Conservation (phyloP, 2,797 vertebrate species). For the Acanthurus leucopareius region DNA sequence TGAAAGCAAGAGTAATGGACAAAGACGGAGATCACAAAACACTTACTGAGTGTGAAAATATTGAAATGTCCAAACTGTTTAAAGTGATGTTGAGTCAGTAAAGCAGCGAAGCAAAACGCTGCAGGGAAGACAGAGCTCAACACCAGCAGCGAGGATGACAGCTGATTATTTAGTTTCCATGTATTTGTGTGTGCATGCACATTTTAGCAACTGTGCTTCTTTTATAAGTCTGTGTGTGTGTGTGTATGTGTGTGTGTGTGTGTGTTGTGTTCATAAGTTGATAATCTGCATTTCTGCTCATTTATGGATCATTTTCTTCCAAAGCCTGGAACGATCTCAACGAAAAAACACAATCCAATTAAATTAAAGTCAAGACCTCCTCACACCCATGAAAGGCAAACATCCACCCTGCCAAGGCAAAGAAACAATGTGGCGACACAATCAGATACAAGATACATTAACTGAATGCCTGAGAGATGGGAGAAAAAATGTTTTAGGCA, state of each 20-base stretch:
- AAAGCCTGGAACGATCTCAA: conserved; percentile 40
- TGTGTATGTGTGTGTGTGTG: conserved; percentile 4
- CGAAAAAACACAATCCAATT: conserved; percentile 60
- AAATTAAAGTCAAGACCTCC: conserved; percentile 59
- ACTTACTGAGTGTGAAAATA: conserved; percentile 42
- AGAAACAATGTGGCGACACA: conserved; percentile 55
- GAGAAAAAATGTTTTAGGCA: conserved; percentile 54
- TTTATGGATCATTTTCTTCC: conserved; percentile 51
- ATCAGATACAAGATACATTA: conserved; percentile 65
- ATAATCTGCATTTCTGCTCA: conserved; percentile 55
- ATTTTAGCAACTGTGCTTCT: conserved; percentile 1
- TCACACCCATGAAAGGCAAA: conserved; percentile 61
- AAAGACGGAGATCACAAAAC: conserved; percentile 35
- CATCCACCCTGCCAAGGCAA: conserved; percentile 50
- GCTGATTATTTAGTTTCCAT: conserved; percentile 55
- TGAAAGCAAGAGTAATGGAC: conserved; percentile 10
- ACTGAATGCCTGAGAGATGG: conserved; percentile 45
- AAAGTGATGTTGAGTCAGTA: conserved; percentile 56
- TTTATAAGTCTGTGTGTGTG: conserved; percentile 8
- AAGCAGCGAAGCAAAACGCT: conserved; percentile 51
- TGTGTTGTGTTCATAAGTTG: conserved; percentile 20
- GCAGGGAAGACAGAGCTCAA: conserved; percentile 38
- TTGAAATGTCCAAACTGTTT: conserved; percentile 52
- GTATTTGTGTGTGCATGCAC: conserved; percentile 1
- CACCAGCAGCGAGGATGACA: conserved; percentile 32